Conservation (phyloP, 2,113 vertebrate genomes). For the Azemiops feae region DNA sequence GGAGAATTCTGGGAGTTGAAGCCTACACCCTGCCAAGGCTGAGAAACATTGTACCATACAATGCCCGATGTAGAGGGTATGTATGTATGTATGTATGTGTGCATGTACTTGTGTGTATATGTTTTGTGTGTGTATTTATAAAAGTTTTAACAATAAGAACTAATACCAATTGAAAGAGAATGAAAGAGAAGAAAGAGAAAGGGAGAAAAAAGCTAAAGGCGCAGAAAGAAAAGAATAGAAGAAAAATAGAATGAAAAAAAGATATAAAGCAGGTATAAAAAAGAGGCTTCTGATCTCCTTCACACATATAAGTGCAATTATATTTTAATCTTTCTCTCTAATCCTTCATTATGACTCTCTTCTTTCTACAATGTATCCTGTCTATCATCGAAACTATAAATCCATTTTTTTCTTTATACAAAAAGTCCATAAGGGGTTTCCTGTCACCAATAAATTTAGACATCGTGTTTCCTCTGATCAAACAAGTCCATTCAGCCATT, state of each 20-base stretch:
- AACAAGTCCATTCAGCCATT: not conserved
- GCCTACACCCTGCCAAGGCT: not conserved
- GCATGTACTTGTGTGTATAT: not conserved
- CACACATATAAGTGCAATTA: not conserved
- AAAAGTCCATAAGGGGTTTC: not conserved
- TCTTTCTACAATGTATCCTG: not conserved
- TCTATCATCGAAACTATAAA: not conserved
- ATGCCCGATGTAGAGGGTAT: not conserved
- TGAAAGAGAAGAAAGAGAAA: not conserved
- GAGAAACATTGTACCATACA: not conserved
- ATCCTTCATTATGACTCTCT: not conserved
- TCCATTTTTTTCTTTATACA: not conserved
- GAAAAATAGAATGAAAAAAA: not conserved
- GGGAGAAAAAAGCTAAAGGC: not conserved
- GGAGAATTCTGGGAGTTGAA: not conserved
- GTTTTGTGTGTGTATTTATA: too few relatives aligned
- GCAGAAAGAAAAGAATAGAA: not conserved
- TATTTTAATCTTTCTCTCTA: not conserved
- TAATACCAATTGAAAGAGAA: not conserved
- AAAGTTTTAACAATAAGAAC: not conserved
- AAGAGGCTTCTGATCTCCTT: not conserved
- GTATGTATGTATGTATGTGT: not conserved
- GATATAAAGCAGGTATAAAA: not conserved
- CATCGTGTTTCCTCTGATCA: not conserved
- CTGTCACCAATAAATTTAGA: not conserved